Percentiles rank a stretch among this genome's conserved stretches.
phyloP scores from a whole-genome alignment of 2,797 vertebrate genomes.

The Gymnothorax javanicus region DNA sequence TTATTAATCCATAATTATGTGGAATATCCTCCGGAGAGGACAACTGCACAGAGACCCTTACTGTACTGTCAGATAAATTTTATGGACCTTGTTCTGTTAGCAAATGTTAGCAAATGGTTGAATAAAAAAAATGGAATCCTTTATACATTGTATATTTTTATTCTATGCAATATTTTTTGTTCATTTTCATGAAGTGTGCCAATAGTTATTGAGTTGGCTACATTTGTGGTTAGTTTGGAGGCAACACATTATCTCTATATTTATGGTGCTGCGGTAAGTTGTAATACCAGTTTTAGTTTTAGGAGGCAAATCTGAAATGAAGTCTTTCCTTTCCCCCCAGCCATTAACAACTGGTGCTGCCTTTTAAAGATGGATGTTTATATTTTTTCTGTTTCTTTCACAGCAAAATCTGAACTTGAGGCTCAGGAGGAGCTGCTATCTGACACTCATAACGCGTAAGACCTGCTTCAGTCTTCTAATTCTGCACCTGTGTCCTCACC shows the following conservation, averaged over 20 bases:
- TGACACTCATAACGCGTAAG: slow-evolving; percentile 87
- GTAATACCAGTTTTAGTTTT: background rate
- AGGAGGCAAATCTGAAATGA: background rate
- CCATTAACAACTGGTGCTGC: background rate
- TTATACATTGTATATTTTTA: too few species aligned
- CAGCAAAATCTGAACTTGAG: slow-evolving; percentile 91
- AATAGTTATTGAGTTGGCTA: too few species aligned
- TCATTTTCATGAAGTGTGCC: too few species aligned
- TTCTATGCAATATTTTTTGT: too few species aligned
- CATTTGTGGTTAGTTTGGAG: background rate
- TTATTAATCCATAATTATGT: too few species aligned
- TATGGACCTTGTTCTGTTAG: too few species aligned
- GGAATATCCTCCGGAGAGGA: too few species aligned
- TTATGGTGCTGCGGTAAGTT: background rate
- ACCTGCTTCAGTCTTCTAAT: background rate
- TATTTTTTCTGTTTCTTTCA: slow-evolving; percentile 43
- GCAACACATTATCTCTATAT: background rate
- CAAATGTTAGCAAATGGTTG: too few species aligned
- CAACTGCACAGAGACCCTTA: too few species aligned
- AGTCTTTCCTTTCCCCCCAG: too few species aligned
- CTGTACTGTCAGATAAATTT: too few species aligned
- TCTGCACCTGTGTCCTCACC: background rate
- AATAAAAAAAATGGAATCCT: too few species aligned
- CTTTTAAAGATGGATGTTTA: background rate
- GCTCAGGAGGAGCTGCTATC: slow-evolving; percentile 82